These are phyloP conservation scores for Bucorvus abyssinicus DNA, from an alignment of 2,797 vertebrate genomes.

Conservation along the genomic window DNA sequence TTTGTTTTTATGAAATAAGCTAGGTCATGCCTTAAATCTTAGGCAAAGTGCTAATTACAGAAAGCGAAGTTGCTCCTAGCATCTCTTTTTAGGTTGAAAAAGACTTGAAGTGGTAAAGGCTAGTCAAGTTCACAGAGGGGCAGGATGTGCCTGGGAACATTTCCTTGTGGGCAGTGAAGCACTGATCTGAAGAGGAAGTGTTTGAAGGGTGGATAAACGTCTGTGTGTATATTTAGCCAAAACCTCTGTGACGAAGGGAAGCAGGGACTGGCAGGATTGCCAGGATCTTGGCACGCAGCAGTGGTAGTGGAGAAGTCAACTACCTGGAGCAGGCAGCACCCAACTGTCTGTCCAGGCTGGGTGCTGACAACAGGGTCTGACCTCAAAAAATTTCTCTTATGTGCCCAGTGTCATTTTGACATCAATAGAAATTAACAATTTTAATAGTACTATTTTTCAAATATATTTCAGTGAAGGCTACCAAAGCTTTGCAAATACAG, in stretches of 20 bases:
- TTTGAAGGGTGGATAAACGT: conserved; percentile 44
- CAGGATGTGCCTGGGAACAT: conserved; percentile 23
- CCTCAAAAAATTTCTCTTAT: not conserved
- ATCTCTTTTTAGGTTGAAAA: not conserved
- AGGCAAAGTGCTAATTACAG: not conserved
- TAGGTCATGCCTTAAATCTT: not conserved
- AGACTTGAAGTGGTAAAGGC: not conserved
- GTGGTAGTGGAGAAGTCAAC: not conserved
- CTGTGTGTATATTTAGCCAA: conserved; percentile 25
- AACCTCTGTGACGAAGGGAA: conserved; percentile 5
- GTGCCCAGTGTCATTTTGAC: not conserved
- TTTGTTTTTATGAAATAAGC: not conserved
- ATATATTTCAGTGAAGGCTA: not conserved
- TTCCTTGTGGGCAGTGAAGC: not conserved
- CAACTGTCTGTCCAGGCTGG: not conserved
- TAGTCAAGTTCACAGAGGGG: not conserved
- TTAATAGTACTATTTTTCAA: not conserved
- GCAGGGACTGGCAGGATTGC: not conserved
- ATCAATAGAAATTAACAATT: not conserved
- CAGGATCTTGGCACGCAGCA: not conserved
- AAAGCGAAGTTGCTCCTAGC: not conserved
- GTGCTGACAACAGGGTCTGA: not conserved
- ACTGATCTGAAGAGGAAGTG: conserved; percentile 6
- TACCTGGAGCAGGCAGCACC: not conserved
- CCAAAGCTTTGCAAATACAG: not conserved